Evolutionary conservation across 2,113 vertebrate species (phyloP).

Genomic region (Addax nasomaculatus): DNA sequence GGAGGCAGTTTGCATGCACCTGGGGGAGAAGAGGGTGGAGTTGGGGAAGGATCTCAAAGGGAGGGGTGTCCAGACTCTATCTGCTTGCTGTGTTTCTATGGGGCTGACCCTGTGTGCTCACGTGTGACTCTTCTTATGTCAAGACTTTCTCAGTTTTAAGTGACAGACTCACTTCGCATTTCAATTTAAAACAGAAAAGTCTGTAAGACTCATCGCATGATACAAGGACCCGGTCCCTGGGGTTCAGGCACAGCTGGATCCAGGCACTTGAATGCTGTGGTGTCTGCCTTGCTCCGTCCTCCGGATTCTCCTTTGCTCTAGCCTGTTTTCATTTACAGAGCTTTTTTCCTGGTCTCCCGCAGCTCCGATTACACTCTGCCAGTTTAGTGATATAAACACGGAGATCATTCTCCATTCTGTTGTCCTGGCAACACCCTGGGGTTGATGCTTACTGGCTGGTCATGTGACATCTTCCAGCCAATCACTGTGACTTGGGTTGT

Average conservation of each 20-base stretch:
- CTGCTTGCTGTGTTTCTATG: not conserved
- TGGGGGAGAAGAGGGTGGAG: not conserved
- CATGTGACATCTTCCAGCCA: not conserved
- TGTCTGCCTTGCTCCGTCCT: not conserved
- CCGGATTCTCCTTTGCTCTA: not conserved
- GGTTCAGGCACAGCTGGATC: not conserved
- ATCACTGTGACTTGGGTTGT: not conserved
- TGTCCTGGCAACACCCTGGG: not conserved
- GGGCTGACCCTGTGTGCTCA: not conserved
- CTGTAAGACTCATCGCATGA: not conserved
- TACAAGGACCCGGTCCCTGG: not conserved
- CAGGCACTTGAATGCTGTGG: not conserved
- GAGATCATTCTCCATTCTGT: accelerated
- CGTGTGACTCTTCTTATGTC: not conserved
- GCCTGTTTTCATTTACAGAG: not conserved
- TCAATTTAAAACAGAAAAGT: not conserved
- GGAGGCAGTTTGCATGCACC: not conserved
- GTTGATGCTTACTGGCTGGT: not conserved
- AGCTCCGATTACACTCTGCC: not conserved
- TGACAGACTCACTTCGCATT: not conserved
- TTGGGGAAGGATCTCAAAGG: not conserved
- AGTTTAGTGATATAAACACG: accelerated
- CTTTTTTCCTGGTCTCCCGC: not conserved
- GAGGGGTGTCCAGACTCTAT: not conserved
- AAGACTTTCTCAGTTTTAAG: not conserved